Conservation (phyloP, 2,888 invertebrate species). For the Caenorhabditis plicata region DNA sequence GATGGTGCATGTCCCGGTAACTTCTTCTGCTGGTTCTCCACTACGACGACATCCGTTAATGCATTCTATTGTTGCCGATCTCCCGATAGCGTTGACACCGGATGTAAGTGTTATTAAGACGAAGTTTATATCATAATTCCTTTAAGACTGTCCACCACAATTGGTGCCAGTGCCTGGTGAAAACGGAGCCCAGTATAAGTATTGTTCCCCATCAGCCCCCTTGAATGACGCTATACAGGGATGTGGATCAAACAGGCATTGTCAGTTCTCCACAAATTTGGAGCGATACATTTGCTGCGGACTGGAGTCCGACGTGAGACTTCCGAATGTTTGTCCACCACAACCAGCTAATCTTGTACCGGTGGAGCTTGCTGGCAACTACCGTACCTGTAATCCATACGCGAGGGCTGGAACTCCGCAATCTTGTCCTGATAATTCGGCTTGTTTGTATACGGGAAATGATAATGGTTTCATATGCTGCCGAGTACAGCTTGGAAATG, state of each 20-base stretch:
- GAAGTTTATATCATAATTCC: no score
- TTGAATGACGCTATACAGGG: slow-evolving; percentile 63
- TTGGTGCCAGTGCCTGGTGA: slow-evolving; percentile 64
- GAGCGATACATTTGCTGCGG: slow-evolving; percentile 64
- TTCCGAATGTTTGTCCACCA: slow-evolving; percentile 64
- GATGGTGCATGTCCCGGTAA: slow-evolving; percentile 64
- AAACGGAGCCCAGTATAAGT: slow-evolving; percentile 60
- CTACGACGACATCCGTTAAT: slow-evolving; percentile 60
- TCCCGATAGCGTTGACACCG: slow-evolving; percentile 62
- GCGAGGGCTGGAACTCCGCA: slow-evolving; percentile 62
- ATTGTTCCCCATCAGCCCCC: slow-evolving; percentile 62
- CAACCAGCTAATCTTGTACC: slow-evolving; percentile 64
- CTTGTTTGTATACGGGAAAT: slow-evolving; percentile 62
- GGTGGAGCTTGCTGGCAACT: slow-evolving; percentile 61
- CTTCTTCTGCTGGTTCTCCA: slow-evolving; percentile 66
- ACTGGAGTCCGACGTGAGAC: slow-evolving; percentile 60
- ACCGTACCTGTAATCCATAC: slow-evolving; percentile 52
- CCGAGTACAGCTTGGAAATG: slow-evolving; percentile 54
- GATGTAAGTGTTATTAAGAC: slow-evolving; percentile 56
- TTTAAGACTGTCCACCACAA: slow-evolving; percentile 63
- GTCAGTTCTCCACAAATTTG: slow-evolving; percentile 62
- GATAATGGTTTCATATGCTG: slow-evolving; percentile 65
- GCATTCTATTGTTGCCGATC: slow-evolving; percentile 65
- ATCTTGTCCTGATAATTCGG: slow-evolving; percentile 59
- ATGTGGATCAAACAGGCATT: slow-evolving; percentile 63